These are phyloP conservation scores for Caenorhabditis sp. DNA, from an alignment of 2,888 invertebrate genomes.

Conservation along the genomic window DNA sequence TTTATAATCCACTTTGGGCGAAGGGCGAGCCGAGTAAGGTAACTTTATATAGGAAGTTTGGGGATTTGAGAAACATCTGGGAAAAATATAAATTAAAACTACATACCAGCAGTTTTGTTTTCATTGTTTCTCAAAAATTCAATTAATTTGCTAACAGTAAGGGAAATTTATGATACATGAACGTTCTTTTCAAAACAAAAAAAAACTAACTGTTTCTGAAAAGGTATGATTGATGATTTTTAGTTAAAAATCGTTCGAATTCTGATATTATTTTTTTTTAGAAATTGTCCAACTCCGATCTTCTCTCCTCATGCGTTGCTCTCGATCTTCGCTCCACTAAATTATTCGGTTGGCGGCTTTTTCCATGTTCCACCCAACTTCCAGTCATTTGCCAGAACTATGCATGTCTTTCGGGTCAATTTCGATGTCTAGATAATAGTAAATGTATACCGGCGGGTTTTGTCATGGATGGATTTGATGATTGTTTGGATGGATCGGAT, in stretches of 20 bases:
- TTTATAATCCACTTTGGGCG: constrained; percentile 52
- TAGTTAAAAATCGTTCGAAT: too few species aligned
- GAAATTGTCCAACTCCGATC: background rate
- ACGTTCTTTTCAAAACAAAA: too few species aligned
- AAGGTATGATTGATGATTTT: too few species aligned
- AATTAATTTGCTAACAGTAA: too few species aligned
- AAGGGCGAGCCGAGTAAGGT: constrained; percentile 33
- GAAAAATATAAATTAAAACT: background rate
- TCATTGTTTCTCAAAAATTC: too few species aligned
- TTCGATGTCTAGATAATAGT: constrained; percentile 58
- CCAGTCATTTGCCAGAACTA: constrained; percentile 62
- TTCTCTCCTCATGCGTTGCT: constrained; percentile 23
- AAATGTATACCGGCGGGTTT: constrained; percentile 54
- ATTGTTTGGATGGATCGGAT: constrained; percentile 58
- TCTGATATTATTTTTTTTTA: constrained; percentile 2
- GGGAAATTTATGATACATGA: too few species aligned
- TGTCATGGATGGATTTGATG: constrained; percentile 51
- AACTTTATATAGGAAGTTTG: background rate
- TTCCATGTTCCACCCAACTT: constrained; percentile 37
- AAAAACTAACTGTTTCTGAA: too few species aligned
- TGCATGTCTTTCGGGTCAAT: constrained; percentile 52
- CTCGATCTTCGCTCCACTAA: constrained; percentile 23
- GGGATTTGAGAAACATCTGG: background rate
- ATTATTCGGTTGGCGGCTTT: constrained; percentile 55
- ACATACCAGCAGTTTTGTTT: too few species aligned